Base-by-base conservation (phyloP, 2,797 vertebrate genomes). In the Microctenopoma lineatum region DNA sequence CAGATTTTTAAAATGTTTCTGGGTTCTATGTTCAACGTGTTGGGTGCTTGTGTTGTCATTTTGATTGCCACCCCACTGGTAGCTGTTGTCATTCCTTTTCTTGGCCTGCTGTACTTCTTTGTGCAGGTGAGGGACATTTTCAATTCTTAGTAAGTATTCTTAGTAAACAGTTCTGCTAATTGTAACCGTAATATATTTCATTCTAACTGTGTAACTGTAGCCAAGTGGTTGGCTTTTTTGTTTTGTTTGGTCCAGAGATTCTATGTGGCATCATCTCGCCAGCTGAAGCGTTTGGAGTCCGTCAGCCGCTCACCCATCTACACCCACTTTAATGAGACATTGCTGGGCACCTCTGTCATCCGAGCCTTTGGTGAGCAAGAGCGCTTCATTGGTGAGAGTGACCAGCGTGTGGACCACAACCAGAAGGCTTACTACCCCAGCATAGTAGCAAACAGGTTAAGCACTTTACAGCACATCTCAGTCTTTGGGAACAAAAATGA, bases 1-100 rank as follows among this genome's bases (percentile, higher is more conserved):
- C 95, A 92, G 80, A 95, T 98, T 64, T 95, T 98, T 69, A 98
- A 96, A 92, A 99, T 99, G 97, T 98, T 98, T 89, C 92, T 98
- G 94, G 96, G 96, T 72, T 99, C 97, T 0, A 82, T 96, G 14
- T 98, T 98, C 69, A 97, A 92, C 0, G 96, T 98, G 29, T 29
- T 98, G 0, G 95, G 95, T 0, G 89, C 96, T 44, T 97, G 96
- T 59, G 77, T 94, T 7, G 52, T 98, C 77, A 98, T 99, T 84
- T 90, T 99, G 54, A 54, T 97, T 16, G 94, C 97, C 76, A 98
- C 97, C 0, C 97, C 98, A 0, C 84, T 97, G 7, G 95, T 95
- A 0, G 95, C 96, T 0, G 84, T 95, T 56, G 88, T 95, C 81
- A 97, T 99, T 75, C 97, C 95, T 0, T 90, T 96, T 0, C 92